Percentiles rank a stretch among this genome's conserved stretches.
These are phyloP conservation scores for Heliopora coerulea DNA, from an alignment of 92 coral and sea anemone species.

Conservation along the genomic window DNA sequence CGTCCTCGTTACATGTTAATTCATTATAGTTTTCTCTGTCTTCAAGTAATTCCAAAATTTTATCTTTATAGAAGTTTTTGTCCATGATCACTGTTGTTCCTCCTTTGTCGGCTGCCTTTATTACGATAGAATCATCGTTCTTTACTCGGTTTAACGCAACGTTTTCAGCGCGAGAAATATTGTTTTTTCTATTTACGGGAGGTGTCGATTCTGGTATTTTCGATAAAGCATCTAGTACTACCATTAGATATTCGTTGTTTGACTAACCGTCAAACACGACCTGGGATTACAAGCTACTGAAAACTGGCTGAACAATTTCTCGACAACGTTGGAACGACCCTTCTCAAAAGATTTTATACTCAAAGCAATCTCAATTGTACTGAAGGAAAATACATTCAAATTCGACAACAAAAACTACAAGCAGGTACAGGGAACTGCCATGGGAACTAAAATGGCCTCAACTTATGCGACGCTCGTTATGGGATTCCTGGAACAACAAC, in stretches of 20 bases:
- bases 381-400: too few relatives aligned
- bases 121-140: neutral
- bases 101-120: slow-evolving; percentile 17
- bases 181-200: neutral
- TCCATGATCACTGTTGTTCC: slow-evolving; percentile 16
- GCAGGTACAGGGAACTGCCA: too few relatives aligned
- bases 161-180: neutral
- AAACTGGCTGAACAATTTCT: too few relatives aligned
- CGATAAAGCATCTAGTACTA: neutral
- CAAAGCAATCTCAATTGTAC: slow-evolving; percentile 42
- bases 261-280: too few relatives aligned
- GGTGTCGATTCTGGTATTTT: neutral
- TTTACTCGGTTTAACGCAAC: neutral
- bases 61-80: slow-evolving; percentile 3
- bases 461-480: too few relatives aligned
- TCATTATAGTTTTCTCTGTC: slow-evolving; percentile 3
- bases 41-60: slow-evolving; percentile 8
- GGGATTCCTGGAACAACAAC: too few relatives aligned
- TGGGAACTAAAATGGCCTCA: too few relatives aligned
- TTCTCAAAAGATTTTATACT: slow-evolving; percentile 35
- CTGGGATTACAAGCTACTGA: too few relatives aligned
- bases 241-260: neutral
- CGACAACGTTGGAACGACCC: slow-evolving; percentile 14
- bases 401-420: too few relatives aligned
- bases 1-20: neutral